Evolutionary conservation across 2,888 invertebrate species (phyloP), one percentile per base, ranked within the genome.

Genomic region (Hoplodrina blanda): DNA sequence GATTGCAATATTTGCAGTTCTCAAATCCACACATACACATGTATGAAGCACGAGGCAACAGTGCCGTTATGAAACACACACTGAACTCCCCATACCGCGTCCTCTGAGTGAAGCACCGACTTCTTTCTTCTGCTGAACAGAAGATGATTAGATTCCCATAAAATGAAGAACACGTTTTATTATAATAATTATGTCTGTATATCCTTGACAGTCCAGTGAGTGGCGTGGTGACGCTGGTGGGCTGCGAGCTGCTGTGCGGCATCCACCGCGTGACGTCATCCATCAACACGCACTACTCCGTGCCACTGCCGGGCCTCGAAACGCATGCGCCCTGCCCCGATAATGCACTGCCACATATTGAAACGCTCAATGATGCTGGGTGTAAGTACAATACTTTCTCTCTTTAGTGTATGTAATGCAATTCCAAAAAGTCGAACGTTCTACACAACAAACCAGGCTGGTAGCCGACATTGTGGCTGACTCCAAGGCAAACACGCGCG

Each of bases 221-320:
- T 81, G 96, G 97, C 66, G 96, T 97, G 75, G 96, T 97, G 65
- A 96, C 97, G 15, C 92, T 97, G 77, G 96, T 97, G 63, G 97
- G 97, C 0, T 97, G 97, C 90, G 97, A 97, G 91, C 90, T 97
- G 70, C 93, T 97, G 63, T 96, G 97, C 78, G 97, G 97, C 81
- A 96, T 97, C 70, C 97, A 97, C 89, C 95, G 96, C 67, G 94
- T 96, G 76, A 95, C 95, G 63, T 96, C 96, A 17, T 93, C 95
- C 69, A 90, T 94, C 83, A 92, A 91, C 90, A 86, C 92, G 64
- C 94, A 91, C 81, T 91, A 89, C 88, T 78, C 88, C 20, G 85
- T 87, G 63, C 89, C 89, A 64, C 83, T 88, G 79, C 81, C 87
- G 10, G 53, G 74, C 4, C 83, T 85, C 37, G 88, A 87, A 62